Evolutionary conservation across 1,140 invertebrate species (phyloP).

Genomic region (Drosophila nigromelanica): DNA sequence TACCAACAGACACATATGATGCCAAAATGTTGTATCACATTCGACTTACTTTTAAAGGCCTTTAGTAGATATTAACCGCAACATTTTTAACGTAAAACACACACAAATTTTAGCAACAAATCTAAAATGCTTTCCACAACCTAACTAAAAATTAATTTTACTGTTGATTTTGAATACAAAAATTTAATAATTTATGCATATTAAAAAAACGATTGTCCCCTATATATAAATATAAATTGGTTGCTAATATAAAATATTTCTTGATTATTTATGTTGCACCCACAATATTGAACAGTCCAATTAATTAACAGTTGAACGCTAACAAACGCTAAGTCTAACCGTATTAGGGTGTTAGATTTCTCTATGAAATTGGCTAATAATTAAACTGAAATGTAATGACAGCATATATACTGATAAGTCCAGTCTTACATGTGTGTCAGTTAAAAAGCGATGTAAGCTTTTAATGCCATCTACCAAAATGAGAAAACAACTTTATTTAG

Average conservation of each 20-base stretch:
- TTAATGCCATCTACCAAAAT: constrained; percentile 9
- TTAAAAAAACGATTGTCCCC: background rate
- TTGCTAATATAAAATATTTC: background rate
- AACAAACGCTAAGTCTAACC: constrained; percentile 20
- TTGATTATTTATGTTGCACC: constrained; percentile 13
- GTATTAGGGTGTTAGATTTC: constrained; percentile 12
- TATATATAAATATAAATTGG: background rate
- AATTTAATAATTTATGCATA: no score
- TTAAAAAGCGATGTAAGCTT: constrained; percentile 3
- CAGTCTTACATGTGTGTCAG: background rate
- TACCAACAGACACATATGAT: no score
- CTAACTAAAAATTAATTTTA: no score
- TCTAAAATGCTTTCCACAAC: no score
- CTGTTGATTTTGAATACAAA: no score
- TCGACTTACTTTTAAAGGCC: no score
- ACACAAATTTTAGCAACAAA: no score
- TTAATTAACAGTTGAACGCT: constrained; percentile 27
- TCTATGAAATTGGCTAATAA: background rate
- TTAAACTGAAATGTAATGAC: background rate
- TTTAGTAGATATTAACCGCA: no score
- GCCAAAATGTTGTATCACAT: no score
- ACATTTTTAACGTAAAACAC: no score
- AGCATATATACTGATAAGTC: background rate
- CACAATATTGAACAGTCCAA: constrained; percentile 4
- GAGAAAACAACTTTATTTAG: constrained; percentile 40